Percentiles rank a stretch among this genome's conserved stretches.
Conservation (phyloP, 2,888 invertebrate species). For the Polydrusus tereticollis region DNA sequence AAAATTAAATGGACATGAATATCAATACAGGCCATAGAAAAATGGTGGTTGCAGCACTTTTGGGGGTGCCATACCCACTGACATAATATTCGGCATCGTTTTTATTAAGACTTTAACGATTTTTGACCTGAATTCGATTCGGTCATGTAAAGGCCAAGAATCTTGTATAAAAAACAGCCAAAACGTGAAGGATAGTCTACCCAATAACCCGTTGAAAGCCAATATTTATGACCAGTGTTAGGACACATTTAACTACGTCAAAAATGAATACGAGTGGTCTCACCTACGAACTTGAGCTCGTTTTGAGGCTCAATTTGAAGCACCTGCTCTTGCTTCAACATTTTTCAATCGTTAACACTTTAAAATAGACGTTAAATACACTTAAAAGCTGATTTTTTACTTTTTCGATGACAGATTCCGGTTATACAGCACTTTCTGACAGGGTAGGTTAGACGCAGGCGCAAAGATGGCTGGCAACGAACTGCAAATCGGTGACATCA, state of each 20-base stretch:
- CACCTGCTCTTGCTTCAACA: conserved; percentile 83
- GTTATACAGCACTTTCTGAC: conserved; percentile 62
- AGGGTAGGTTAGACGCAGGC: conserved; percentile 50
- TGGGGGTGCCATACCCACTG: conserved; percentile 39
- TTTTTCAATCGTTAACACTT: conserved; percentile 60
- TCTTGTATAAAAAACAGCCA: neutral
- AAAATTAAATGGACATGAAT: conserved; percentile 13
- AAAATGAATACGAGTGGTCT: conserved; percentile 61
- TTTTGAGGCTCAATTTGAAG: conserved; percentile 89
- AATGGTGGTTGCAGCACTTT: conserved; percentile 40
- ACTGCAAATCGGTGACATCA: conserved; percentile 30
- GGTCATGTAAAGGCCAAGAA: neutral
- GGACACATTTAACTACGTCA: conserved; percentile 21
- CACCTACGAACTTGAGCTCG: conserved; percentile 93
- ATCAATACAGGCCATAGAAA: conserved; percentile 7
- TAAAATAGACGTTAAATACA: conserved; percentile 52
- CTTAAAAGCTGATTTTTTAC: conserved; percentile 58
- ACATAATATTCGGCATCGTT: conserved; percentile 15
- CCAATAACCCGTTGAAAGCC: conserved; percentile 38
- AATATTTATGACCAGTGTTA: conserved; percentile 48
- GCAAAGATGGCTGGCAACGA: conserved; percentile 35
- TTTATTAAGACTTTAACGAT: conserved; percentile 17
- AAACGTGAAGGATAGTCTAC: conserved; percentile 17
- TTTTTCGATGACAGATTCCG: conserved; percentile 64
- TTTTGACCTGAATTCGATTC: neutral